Base-by-base conservation (phyloP, 1,140 invertebrate species). In the Drosophila sproati region DNA sequence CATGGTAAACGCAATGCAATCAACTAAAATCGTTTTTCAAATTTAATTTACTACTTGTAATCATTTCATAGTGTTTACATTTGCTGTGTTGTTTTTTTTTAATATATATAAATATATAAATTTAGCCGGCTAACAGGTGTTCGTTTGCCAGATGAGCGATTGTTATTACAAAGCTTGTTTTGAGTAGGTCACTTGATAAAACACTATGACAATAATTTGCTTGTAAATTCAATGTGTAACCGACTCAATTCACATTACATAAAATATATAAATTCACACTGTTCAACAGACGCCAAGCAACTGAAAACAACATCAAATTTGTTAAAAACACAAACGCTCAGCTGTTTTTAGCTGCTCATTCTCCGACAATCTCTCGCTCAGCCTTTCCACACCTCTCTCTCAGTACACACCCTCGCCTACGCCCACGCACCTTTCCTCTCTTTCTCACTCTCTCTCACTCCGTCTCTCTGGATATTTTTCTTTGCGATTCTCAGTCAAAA, bases 81-180 rank as follows among this genome's bases (percentile, higher is more conserved):
- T 20, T 47, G 0, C 39, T 5, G 2, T 50, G 20, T 29, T 10
- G 5, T 48, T 20, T 39, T 3, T 55, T 5, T 20, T 35, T 34
- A 12, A 20, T 20, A 20, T 20, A 20, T 20, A 20, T 20, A 20
- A 20, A 20, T 20, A 20, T 20, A 20, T 20, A 20, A 20, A 20
- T 20, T 6, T 3, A 3, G 51, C 10, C 41, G 34, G 60, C 77
- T 35, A 82, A 81, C 79, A 81, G 74, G 79, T 82, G 79, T 77
- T 62, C 73, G 66, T 12, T 45, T 60, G 12, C n/a, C 6, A 35
- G 0, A n/a, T n/a, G 39, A 6, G n/a, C 39, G 39, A 39, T 8
- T 41, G 8, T 41, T 41, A 43, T 43, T 43, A 4, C 10, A 43
- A 4, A n/a, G 39, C 4, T 43, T 43, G 4, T 43, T 43, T 43